Percentiles rank a stretch among this genome's conserved stretches.
Conservation (phyloP, 2,113 vertebrate genomes). For the Ophthalmolycus amberensis region DNA sequence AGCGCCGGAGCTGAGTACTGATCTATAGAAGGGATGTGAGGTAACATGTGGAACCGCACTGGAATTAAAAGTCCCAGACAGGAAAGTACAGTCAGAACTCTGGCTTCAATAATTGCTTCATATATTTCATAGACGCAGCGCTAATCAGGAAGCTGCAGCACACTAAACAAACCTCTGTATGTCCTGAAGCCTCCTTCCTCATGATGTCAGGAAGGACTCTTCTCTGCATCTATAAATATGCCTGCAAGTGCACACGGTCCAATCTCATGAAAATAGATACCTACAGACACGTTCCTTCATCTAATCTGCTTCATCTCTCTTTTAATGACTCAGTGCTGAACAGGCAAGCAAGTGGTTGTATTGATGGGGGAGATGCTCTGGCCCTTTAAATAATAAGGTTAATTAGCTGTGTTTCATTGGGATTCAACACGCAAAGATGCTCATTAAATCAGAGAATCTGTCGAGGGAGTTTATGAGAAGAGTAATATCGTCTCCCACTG, state of each 20-base stretch:
- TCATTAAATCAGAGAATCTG: slow-evolving; percentile 71
- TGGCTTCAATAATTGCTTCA: slow-evolving; percentile 4
- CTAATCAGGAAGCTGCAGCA: neutral
- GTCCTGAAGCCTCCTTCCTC: neutral
- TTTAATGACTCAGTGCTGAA: slow-evolving; percentile 71
- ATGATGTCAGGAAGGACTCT: slow-evolving; percentile 40
- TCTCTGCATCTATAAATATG: slow-evolving; percentile 45
- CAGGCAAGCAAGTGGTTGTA: slow-evolving; percentile 67
- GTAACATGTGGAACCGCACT: slow-evolving; percentile 40
- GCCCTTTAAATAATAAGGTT: slow-evolving; percentile 81
- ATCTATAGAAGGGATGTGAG: slow-evolving; percentile 61
- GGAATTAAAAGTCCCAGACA: slow-evolving; percentile 39
- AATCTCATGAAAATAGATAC: slow-evolving; percentile 64
- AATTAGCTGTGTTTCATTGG: slow-evolving; percentile 83
- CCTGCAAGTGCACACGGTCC: slow-evolving; percentile 41
- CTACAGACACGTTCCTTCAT: slow-evolving; percentile 46
- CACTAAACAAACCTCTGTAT: slow-evolving; percentile 2
- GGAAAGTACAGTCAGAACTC: slow-evolving; percentile 5
- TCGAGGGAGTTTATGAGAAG: slow-evolving; percentile 50
- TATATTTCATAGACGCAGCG: slow-evolving; percentile 1
- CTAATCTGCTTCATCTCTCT: slow-evolving; percentile 65
- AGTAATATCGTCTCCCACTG: slow-evolving; percentile 40
- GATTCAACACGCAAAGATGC: slow-evolving; percentile 77
- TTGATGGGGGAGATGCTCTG: slow-evolving; percentile 75
- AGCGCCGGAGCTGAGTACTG: slow-evolving; percentile 60